Conservation (phyloP, 2,888 invertebrate genomes). For the Chloromyia formosa region DNA sequence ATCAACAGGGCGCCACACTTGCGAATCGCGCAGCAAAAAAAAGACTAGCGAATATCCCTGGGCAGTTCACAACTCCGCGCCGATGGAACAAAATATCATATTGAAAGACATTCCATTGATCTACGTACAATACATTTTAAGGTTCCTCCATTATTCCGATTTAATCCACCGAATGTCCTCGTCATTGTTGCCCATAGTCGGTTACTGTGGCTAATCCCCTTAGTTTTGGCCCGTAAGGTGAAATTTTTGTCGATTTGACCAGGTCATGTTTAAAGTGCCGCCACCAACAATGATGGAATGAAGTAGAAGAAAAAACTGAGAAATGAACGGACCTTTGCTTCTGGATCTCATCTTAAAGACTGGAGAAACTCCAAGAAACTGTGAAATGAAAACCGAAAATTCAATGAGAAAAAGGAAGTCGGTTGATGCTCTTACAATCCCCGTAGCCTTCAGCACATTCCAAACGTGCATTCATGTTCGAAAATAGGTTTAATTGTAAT, state of each 20-base stretch:
- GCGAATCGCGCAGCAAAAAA: background rate
- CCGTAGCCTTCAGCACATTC: background rate
- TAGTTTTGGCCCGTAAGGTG: background rate
- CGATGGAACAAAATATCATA: no score
- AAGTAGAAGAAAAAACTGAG: background rate
- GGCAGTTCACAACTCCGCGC: background rate
- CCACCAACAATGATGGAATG: background rate
- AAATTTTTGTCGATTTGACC: conserved; percentile 19
- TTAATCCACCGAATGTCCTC: conserved; percentile 39
- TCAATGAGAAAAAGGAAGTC: background rate
- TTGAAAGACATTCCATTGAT: background rate
- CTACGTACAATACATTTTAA: background rate
- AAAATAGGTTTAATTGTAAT: conserved; percentile 10
- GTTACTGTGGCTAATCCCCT: conserved; percentile 5
- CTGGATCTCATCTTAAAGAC: background rate
- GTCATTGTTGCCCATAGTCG: background rate
- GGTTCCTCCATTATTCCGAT: conserved; percentile 6
- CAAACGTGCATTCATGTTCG: background rate
- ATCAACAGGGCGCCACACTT: conserved; percentile 4
- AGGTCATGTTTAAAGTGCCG: conserved; percentile 34
- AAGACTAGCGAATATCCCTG: background rate
- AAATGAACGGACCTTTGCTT: background rate
- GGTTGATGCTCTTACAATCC: background rate
- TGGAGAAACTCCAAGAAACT: background rate
- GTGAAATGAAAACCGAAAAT: background rate